Base-by-base conservation (phyloP, 2,113 vertebrate genomes). In the Trachemys scripta region DNA sequence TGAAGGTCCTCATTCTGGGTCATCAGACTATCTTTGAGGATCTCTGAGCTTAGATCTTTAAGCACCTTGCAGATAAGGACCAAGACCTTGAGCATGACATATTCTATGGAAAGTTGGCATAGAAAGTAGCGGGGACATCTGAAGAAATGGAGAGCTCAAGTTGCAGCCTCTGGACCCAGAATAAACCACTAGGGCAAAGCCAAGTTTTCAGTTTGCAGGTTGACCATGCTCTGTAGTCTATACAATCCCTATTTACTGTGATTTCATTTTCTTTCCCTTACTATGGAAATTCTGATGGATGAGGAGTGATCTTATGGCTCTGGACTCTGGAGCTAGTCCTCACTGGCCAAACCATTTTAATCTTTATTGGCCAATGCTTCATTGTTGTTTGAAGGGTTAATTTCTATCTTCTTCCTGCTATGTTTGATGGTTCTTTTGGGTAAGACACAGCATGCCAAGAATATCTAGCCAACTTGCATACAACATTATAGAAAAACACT, bases 321-420 rank as follows among this genome's bases (percentile, higher is more conserved):
- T 19, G 42, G 65, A 20, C 5, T 53, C 49, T 35, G 53, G 47
- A 62, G 45, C 6, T 10, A 1, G 35, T 38, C 62, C 84, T 76
- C 4, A 1, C 17, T 51, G 19, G 4, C 45, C 76, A 57, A n/a
- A 42, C 35, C 0, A 0, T 76, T 50, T 85, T 81, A 1, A 0
- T 10, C 6, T 50, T 27, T 76, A 54, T 57, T 31, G 78, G 4
- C 42, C 19, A 53, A n/a, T 14, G 10, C 31, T 54, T 17, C 1
- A 53, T 27, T 47, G 16, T 35, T 50, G 2, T 10, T 24, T 8
- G 5, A 19, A 82, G 50, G 29, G 59, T 62, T 35, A 35, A 62
- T 62, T 19, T 53, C 22, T 31, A 75, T 65, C 47, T 87, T n/a
- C 53, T 89, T 87, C 49, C 25, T 87, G 17, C 54, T 51, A 75